Evolutionary conservation across 2,113 vertebrate genomes (phyloP).

Genomic region (Euleptes europaea): DNA sequence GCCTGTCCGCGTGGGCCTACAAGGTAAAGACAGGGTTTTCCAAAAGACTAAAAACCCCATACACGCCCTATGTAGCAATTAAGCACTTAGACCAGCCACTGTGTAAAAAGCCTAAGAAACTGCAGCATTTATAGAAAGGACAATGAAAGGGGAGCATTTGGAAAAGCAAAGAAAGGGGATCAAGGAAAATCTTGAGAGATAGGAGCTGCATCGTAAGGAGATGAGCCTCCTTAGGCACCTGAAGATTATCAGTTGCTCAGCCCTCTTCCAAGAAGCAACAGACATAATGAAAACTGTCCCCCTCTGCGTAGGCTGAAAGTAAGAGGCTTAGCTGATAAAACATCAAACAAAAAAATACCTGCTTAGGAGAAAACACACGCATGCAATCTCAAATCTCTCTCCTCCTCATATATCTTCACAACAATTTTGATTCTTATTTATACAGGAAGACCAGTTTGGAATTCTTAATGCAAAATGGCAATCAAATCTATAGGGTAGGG

Average conservation of each 20-base stretch:
- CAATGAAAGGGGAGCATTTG: neutral
- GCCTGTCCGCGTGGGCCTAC: neutral
- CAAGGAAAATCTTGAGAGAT: neutral
- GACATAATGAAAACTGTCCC: neutral
- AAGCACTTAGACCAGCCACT: neutral
- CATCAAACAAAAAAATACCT: neutral
- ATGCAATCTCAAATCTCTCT: too few relatives aligned
- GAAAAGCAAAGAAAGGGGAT: neutral
- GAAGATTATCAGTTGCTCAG: conserved; percentile 6
- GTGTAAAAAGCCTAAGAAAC: neutral
- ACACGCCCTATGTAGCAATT: neutral
- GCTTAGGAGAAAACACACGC: neutral
- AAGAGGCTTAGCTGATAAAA: neutral
- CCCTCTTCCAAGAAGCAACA: neutral
- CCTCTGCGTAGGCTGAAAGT: neutral
- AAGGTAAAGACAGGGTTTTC: neutral
- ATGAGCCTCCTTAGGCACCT: neutral
- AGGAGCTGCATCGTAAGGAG: conserved; percentile 3
- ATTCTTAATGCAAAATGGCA: neutral
- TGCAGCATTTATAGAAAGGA: neutral
- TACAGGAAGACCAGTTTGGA: fast-evolving
- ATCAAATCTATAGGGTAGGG: too few relatives aligned
- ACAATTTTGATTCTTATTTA: neutral
- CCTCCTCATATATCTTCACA: neutral
- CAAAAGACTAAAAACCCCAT: neutral